Evolutionary conservation across 64 coral and sea anemone genomes (phyloP).

Genomic region (Montipora foliosa): DNA sequence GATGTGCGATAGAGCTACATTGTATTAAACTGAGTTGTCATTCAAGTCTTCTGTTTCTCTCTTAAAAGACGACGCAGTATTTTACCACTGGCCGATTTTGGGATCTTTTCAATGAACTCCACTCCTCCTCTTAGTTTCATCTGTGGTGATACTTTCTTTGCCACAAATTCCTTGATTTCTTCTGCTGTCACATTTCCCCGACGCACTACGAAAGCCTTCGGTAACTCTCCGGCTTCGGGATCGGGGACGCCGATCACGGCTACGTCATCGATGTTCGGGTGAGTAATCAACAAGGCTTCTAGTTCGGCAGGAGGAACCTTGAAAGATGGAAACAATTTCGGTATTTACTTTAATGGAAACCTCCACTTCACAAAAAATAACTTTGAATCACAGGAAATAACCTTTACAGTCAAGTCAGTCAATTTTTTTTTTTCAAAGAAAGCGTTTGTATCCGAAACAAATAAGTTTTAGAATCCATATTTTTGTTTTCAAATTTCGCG

Average conservation of each 20-base stretch:
- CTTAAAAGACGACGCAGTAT: conserved; percentile 52
- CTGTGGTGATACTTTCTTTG: conserved; percentile 41
- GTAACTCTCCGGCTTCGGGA: conserved; percentile 65
- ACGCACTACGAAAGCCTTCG: conserved; percentile 76
- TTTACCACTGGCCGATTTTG: conserved; percentile 54
- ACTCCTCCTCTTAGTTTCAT: conserved; percentile 76
- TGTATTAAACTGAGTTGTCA: background rate
- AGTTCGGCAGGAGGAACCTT: conserved; percentile 79
- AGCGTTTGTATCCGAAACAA: no score
- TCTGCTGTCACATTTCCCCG: conserved; percentile 39
- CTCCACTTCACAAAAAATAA: no score
- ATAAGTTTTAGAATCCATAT: no score
- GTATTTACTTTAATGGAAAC: no score
- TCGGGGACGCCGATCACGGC: conserved; percentile 83
- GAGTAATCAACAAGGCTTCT: conserved; percentile 63
- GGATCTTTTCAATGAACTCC: conserved; percentile 64
- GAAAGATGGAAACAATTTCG: background rate
- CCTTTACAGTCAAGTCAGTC: no score
- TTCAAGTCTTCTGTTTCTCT: background rate
- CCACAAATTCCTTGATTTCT: conserved; percentile 42
- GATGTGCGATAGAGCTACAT: no score
- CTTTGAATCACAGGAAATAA: no score
- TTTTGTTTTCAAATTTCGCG: no score
- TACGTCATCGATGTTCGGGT: conserved; percentile 60
- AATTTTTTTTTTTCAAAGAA: no score